These are phyloP conservation scores for Semnornis frantzii DNA, from an alignment of 2,113 vertebrate species.

Conservation along the genomic window DNA sequence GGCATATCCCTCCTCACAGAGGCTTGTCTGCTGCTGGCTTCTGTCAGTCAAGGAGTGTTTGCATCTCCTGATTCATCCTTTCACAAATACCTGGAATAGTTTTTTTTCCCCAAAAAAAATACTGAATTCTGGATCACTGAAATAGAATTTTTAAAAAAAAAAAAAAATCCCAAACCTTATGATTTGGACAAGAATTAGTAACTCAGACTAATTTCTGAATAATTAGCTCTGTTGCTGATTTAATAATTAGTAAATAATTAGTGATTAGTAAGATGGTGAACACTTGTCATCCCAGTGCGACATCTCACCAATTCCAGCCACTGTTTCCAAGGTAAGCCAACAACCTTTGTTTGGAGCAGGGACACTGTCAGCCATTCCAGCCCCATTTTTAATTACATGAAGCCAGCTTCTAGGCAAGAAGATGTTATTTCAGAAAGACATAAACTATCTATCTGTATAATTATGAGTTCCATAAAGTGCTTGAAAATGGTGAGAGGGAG, in stretches of 20 bases:
- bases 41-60: neutral
- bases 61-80: neutral
- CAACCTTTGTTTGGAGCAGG: neutral
- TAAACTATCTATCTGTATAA: conserved; percentile 27
- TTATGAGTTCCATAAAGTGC: conserved; percentile 35
- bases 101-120: neutral
- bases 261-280: neutral
- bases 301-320: neutral
- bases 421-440: neutral
- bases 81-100: no score
- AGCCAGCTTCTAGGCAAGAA: neutral
- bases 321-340: neutral
- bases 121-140: neutral
- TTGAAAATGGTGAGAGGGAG: conserved; percentile 47
- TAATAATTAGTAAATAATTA: neutral
- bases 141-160: neutral
- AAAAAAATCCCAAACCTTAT: rapidly evolving
- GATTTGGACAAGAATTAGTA: neutral
- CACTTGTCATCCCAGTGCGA: neutral
- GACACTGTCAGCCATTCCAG: neutral
- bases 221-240: neutral
- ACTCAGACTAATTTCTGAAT: neutral
- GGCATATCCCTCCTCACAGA: neutral
- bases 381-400: neutral
- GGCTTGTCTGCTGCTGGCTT: neutral